Percentiles rank a stretch among this genome's conserved stretches.
These are phyloP conservation scores for Melipona bicolor DNA, from an alignment of 2,888 invertebrate species.

Conservation along the genomic window DNA sequence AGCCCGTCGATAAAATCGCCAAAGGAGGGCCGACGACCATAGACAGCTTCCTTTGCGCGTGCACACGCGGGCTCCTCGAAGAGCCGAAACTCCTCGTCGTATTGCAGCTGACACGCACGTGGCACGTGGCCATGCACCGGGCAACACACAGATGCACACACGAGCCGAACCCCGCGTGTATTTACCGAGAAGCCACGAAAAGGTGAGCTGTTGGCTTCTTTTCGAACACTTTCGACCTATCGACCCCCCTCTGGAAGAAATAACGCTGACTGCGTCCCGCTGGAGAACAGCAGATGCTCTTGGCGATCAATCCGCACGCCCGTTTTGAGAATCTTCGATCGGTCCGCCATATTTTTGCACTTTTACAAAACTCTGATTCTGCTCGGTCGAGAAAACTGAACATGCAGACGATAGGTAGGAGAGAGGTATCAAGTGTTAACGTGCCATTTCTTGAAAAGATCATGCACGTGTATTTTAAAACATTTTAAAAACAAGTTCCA, in stretches of 20 bases:
- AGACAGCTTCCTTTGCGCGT: constrained; percentile 63
- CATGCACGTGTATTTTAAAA: too few relatives aligned
- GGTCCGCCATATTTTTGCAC: not conserved
- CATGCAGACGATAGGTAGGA: not conserved
- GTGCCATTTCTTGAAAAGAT: too few relatives aligned
- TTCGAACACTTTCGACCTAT: constrained; percentile 58
- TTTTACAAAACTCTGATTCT: not conserved
- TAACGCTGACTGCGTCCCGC: constrained; percentile 17
- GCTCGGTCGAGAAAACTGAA: not conserved
- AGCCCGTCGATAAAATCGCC: constrained; percentile 61
- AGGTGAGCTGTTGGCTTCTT: constrained; percentile 60
- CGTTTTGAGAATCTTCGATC: not conserved
- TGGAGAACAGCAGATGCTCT: constrained; percentile 36
- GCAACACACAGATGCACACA: constrained; percentile 52
- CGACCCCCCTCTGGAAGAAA: constrained; percentile 51
- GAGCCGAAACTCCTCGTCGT: constrained; percentile 62
- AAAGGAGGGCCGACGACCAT: constrained; percentile 58
- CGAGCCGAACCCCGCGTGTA: constrained; percentile 18
- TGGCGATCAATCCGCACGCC: not conserved
- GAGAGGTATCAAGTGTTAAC: too few relatives aligned
- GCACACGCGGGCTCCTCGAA: constrained; percentile 58
- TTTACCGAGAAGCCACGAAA: constrained; percentile 63
- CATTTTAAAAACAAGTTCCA: too few relatives aligned
- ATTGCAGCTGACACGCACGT: constrained; percentile 73
- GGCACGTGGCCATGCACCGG: constrained; percentile 71